Conservation (phyloP, 2,797 vertebrate genomes). For the Neoniphon sammara region DNA sequence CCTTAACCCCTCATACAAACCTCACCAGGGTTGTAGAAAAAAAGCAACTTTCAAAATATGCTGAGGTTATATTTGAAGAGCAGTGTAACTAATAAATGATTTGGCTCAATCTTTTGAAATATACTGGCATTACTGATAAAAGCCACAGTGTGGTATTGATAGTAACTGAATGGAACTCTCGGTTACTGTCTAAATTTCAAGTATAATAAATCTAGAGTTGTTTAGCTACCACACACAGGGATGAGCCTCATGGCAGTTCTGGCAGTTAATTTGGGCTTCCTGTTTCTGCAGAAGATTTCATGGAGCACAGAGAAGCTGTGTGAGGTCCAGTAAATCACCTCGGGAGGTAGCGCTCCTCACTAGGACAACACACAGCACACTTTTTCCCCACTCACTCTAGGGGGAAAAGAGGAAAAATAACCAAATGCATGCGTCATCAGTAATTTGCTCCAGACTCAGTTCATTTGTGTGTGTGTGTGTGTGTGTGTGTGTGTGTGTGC, state of each 20-base stretch:
- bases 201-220: slow-evolving; percentile 23
- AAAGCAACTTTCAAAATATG: background rate
- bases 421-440: slow-evolving; percentile 54
- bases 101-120: slow-evolving; percentile 2
- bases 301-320: slow-evolving; percentile 49
- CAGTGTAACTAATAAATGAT: slow-evolving; percentile 2
- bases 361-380: slow-evolving; percentile 45
- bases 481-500: slow-evolving; percentile 8
- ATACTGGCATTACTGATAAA: slow-evolving; percentile 24
- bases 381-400: slow-evolving; percentile 23
- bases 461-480: slow-evolving; percentile 35
- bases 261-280: slow-evolving; percentile 54
- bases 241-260: slow-evolving; percentile 35
- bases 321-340: slow-evolving; percentile 71
- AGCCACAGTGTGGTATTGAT: background rate
- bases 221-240: slow-evolving; percentile 23
- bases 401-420: slow-evolving; percentile 37
- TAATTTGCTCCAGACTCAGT: slow-evolving; percentile 58
- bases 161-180: slow-evolving; percentile 10
- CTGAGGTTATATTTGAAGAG: background rate
- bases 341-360: slow-evolving; percentile 24
- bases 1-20: slow-evolving; percentile 38
- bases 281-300: slow-evolving; percentile 39
- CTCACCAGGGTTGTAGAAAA: background rate
- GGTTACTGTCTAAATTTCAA: slow-evolving; percentile 14